Percentiles rank a stretch among this genome's conserved stretches.
Evolutionary conservation across 23 tunicate species (phyloP).

Genomic region (Trididemnum miniatum): DNA sequence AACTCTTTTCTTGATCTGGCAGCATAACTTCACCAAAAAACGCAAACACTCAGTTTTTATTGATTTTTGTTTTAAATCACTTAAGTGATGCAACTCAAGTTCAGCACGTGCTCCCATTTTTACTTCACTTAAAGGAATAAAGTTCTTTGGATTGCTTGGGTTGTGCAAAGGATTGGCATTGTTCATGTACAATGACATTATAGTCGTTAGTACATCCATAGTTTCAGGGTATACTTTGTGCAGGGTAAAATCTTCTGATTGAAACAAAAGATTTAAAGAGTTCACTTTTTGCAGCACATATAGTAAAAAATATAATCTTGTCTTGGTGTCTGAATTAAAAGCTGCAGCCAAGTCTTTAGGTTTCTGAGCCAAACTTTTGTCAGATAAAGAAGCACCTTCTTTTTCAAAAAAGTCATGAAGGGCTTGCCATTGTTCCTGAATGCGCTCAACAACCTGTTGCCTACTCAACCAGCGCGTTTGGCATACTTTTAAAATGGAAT

Average conservation of each 20-base stretch:
- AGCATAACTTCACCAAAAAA: constrained; percentile 25
- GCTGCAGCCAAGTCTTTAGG: constrained; percentile 31
- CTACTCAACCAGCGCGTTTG: constrained; percentile 24
- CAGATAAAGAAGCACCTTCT: constrained; percentile 32
- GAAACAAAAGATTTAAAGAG: constrained; percentile 30
- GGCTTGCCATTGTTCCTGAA: constrained; percentile 20
- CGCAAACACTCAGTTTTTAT: constrained; percentile 35
- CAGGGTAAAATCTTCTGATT: constrained; percentile 38
- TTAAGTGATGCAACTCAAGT: constrained; percentile 28
- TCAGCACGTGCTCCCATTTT: constrained; percentile 35
- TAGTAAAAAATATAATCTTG: constrained; percentile 28
- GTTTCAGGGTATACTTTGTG: constrained; percentile 28
- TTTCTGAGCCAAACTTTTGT: constrained; percentile 26
- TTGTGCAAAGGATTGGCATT: constrained; percentile 29
- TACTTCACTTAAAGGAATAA: constrained; percentile 10
- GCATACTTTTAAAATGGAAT: constrained; percentile 15
- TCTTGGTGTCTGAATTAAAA: constrained; percentile 26
- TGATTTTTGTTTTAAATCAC: constrained; percentile 12
- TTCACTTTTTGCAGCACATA: constrained; percentile 35
- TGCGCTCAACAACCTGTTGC: constrained; percentile 29
- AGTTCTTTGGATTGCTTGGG: constrained; percentile 29
- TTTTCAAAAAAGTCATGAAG: constrained; percentile 15
- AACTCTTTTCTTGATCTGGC: constrained; percentile 40
- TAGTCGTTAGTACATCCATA: constrained; percentile 23
- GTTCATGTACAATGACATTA: constrained; percentile 36